Percentiles rank a stretch among this genome's conserved stretches.
These are phyloP conservation scores for Nerophis lumbriciformis DNA, from an alignment of 2,113 vertebrate genomes.

Conservation along the genomic window DNA sequence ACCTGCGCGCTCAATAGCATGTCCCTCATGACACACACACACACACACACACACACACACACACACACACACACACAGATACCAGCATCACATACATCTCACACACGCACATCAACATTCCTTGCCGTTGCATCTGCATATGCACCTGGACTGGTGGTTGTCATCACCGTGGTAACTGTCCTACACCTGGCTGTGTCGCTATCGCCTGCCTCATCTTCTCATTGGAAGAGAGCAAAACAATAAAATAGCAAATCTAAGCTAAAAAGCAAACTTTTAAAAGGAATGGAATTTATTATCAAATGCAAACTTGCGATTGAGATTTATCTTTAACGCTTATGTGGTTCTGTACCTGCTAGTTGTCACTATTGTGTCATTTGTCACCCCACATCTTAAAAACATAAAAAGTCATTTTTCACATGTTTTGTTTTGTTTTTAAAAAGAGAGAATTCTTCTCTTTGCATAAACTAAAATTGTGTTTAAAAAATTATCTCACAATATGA, in stretches of 20 bases:
- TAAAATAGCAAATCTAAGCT: neutral
- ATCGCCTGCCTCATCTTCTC: conserved; percentile 61
- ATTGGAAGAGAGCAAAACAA: conserved; percentile 16
- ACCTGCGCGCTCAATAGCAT: conserved; percentile 56
- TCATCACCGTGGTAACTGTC: conserved; percentile 64
- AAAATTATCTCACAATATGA: too few species aligned
- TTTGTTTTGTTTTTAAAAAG: too few species aligned
- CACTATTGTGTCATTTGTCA: too few species aligned
- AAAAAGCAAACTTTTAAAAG: neutral
- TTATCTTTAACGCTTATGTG: too few species aligned
- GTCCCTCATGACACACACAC: conserved; percentile 15
- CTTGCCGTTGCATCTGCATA: conserved; percentile 51
- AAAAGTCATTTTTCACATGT: too few species aligned
- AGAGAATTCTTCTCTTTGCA: too few species aligned
- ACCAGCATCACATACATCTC: conserved; percentile 5
- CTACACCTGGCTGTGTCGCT: conserved; percentile 60
- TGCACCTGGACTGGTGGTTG: conserved; percentile 65
- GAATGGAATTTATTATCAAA: too few species aligned
- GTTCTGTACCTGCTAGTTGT: too few species aligned
- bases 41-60: conserved; percentile 2
- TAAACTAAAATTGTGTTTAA: too few species aligned
- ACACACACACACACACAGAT: conserved; percentile 20
- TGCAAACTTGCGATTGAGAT: too few species aligned
- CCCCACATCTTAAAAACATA: too few species aligned
- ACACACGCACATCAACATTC: conserved; percentile 47